Conservation (phyloP, 1,140 invertebrate species). For the Drosophila mojavensis region DNA sequence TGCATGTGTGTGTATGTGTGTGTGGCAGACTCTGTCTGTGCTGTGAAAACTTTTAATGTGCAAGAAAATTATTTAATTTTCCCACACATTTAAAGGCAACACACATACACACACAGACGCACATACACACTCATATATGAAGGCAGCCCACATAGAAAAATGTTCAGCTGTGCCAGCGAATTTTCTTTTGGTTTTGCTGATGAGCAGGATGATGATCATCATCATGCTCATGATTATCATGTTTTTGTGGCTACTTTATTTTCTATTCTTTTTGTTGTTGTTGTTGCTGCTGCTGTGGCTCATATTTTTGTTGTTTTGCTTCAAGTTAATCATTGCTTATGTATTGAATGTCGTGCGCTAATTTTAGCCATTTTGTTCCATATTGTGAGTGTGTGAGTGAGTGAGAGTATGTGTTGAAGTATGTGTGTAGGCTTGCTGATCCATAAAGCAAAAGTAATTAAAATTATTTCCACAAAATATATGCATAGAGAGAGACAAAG, state of each 20-base stretch:
- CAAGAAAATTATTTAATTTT: slow-evolving; percentile 82
- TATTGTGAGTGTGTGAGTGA: slow-evolving; percentile 54
- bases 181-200: slow-evolving; percentile 33
- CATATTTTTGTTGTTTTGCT: slow-evolving; percentile 74
- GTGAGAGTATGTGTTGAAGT: slow-evolving; percentile 3
- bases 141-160: slow-evolving; percentile 21
- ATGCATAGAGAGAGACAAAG: not conserved
- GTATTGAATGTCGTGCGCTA: slow-evolving; percentile 84
- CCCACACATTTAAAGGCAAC: slow-evolving; percentile 48
- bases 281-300: slow-evolving; percentile 43
- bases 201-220: slow-evolving; percentile 4
- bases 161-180: slow-evolving; percentile 52
- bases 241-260: slow-evolving; percentile 72
- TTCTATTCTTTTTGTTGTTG: slow-evolving; percentile 60
- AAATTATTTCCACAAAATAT: slow-evolving; percentile 75
- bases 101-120: not conserved
- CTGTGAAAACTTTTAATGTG: slow-evolving; percentile 80
- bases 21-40: slow-evolving; percentile 48
- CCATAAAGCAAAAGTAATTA: slow-evolving; percentile 80
- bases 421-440: slow-evolving; percentile 52
- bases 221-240: slow-evolving; percentile 44
- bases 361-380: slow-evolving; percentile 83
- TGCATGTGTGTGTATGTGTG: not conserved
- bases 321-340: slow-evolving; percentile 81
- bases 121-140: not conserved